A percentile compares a stretch with the other conserved stretches of the same genome.
phyloP scores from a whole-genome alignment of 2,888 invertebrate genomes.

The Miltochrista miniata region DNA sequence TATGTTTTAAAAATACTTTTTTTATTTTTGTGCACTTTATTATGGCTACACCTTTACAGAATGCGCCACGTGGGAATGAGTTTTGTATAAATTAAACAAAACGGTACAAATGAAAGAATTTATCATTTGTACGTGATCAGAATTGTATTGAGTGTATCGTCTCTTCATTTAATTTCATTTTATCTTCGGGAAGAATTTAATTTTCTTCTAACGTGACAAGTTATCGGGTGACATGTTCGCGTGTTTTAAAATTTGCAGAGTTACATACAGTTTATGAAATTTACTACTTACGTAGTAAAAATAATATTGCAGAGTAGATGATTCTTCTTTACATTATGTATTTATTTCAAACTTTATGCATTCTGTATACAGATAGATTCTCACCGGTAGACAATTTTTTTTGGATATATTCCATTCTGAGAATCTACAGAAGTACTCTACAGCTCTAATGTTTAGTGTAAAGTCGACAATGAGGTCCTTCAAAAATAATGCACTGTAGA shows the following conservation, averaged over 20 bases:
- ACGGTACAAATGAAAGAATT: conserved; percentile 69
- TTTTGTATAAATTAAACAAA: conserved; percentile 70
- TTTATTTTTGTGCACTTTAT: neutral
- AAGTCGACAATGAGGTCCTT: too few relatives aligned
- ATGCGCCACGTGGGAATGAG: conserved; percentile 27
- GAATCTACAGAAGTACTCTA: too few relatives aligned
- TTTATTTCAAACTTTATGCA: too few relatives aligned
- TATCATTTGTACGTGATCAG: conserved; percentile 59
- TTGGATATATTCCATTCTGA: too few relatives aligned
- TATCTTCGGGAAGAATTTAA: conserved; percentile 35
- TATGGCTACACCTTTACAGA: conserved; percentile 24
- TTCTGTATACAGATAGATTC: too few relatives aligned
- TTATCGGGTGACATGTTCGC: conserved; percentile 28
- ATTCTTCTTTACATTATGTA: too few relatives aligned
- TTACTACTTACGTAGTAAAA: too few relatives aligned
- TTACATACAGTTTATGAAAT: conserved; percentile 23
- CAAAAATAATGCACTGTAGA: too few relatives aligned
- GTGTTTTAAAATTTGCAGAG: conserved; percentile 33
- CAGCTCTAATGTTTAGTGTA: too few relatives aligned
- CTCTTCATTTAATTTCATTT: conserved; percentile 48
- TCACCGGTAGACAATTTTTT: too few relatives aligned
- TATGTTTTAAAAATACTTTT: neutral
- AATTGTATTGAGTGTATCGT: conserved; percentile 34
- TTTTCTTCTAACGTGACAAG: conserved; percentile 40
- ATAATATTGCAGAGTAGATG: neutral